Conservation (phyloP, 2,797 vertebrate genomes). For the Bradypodion pumilum region DNA sequence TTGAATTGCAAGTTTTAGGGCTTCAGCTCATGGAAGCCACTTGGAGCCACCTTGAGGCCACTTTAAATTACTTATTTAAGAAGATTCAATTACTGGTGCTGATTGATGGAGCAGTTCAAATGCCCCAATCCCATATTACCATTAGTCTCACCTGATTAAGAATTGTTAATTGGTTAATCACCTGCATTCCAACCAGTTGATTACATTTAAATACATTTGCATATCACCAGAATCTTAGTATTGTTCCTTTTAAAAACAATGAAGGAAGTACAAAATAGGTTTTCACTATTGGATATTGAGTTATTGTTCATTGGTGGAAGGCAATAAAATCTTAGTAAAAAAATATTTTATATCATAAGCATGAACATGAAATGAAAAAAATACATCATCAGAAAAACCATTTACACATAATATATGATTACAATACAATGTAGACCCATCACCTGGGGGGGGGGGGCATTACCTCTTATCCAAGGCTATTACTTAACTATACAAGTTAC, state of each 20-base stretch:
- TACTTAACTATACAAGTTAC: too few relatives aligned
- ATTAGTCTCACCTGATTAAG: neutral
- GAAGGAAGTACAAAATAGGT: neutral
- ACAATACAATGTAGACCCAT: too few relatives aligned
- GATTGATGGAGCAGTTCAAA: neutral
- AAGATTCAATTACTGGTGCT: neutral
- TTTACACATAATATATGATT: too few relatives aligned
- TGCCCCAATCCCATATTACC: neutral
- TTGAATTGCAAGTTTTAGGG: neutral
- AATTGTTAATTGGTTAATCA: neutral
- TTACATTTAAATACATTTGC: neutral
- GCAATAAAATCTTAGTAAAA: neutral
- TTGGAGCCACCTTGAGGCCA: slow-evolving; percentile 6
- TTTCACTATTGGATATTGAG: neutral
- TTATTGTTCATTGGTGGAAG: neutral
- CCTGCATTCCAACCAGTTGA: neutral
- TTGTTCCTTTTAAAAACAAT: neutral
- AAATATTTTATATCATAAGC: too few relatives aligned
- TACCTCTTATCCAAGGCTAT: too few relatives aligned
- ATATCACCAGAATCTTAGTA: neutral
- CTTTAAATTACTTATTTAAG: slow-evolving; percentile 18
- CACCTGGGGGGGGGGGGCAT: too few relatives aligned
- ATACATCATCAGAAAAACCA: neutral
- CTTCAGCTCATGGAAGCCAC: slow-evolving; percentile 11
- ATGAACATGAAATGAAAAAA: neutral